Percentiles rank a stretch among this genome's conserved stretches.
Evolutionary conservation across 2,888 invertebrate genomes (phyloP).

Genomic region (Cepaea hortensis): DNA sequence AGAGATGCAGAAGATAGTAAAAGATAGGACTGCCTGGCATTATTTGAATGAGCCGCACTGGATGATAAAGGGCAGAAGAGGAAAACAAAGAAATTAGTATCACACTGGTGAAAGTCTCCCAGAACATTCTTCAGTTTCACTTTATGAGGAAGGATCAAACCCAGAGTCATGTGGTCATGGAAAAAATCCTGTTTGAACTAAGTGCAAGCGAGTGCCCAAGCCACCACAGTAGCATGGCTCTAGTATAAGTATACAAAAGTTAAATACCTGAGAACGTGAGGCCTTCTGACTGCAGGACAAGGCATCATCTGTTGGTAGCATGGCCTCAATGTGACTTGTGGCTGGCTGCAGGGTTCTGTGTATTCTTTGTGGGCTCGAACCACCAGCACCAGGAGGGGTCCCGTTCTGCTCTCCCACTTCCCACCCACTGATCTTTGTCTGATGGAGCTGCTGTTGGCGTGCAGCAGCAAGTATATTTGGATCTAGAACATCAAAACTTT

Average conservation of each 20-base stretch:
- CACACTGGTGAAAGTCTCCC: too few relatives aligned
- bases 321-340: constrained; percentile 30
- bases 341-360: constrained; percentile 36
- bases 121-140: too few relatives aligned
- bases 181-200: too few relatives aligned
- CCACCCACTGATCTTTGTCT: constrained; percentile 32
- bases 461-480: constrained; percentile 86
- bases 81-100: too few relatives aligned
- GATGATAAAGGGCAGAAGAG: too few relatives aligned
- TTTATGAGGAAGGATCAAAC: too few relatives aligned
- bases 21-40: too few relatives aligned
- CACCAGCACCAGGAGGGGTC: constrained; percentile 34
- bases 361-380: constrained; percentile 43
- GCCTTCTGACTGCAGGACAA: constrained; percentile 3
- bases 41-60: too few relatives aligned
- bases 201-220: too few relatives aligned
- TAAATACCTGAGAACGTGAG: neutral
- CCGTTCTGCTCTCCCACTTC: constrained; percentile 46
- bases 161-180: too few relatives aligned
- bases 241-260: neutral
- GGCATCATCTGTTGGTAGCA: constrained; percentile 11
- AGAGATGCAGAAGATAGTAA: too few relatives aligned
- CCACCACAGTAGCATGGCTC: too few relatives aligned
- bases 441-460: constrained; percentile 43
- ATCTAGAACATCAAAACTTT: constrained; percentile 95